Evolutionary conservation across 1,140 invertebrate species (phyloP).

Genomic region (Charaxes varanes): DNA sequence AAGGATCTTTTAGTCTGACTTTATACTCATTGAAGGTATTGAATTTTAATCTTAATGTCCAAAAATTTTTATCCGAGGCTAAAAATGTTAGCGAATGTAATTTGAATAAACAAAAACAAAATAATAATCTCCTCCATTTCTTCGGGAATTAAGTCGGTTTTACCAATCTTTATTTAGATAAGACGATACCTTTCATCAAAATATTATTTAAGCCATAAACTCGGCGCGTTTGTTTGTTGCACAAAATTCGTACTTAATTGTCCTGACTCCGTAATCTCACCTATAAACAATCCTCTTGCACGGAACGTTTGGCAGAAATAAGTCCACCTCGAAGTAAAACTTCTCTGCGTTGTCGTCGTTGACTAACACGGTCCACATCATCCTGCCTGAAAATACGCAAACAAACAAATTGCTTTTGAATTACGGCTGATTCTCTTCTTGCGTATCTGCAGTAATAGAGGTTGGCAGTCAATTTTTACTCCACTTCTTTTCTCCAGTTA

Average conservation of each 20-base stretch:
- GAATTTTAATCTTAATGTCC: no score
- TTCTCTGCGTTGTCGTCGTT: conserved; percentile 61
- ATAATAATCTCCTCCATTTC: no score
- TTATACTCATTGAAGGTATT: no score
- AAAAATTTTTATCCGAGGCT: no score
- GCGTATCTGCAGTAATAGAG: no score
- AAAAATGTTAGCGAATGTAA: no score
- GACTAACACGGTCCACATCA: conserved; percentile 73
- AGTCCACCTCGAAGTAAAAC: conserved; percentile 69
- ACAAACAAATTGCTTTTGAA: background rate
- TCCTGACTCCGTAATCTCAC: conserved; percentile 21
- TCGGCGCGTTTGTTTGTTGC: conserved; percentile 13
- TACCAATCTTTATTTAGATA: conserved; percentile 30
- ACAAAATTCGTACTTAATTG: conserved; percentile 2
- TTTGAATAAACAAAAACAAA: no score
- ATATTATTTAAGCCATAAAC: conserved; percentile 32
- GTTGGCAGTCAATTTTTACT: no score
- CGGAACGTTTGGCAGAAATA: conserved; percentile 58
- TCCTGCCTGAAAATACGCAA: conserved; percentile 65
- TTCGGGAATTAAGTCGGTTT: no score
- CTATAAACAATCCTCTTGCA: conserved; percentile 69
- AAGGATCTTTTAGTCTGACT: no score
- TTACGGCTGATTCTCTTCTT: background rate
- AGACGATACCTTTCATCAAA: conserved; percentile 40
- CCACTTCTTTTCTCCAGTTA: no score